Conservation (phyloP, 2,113 vertebrate genomes). For the Phaetusa simplex region DNA sequence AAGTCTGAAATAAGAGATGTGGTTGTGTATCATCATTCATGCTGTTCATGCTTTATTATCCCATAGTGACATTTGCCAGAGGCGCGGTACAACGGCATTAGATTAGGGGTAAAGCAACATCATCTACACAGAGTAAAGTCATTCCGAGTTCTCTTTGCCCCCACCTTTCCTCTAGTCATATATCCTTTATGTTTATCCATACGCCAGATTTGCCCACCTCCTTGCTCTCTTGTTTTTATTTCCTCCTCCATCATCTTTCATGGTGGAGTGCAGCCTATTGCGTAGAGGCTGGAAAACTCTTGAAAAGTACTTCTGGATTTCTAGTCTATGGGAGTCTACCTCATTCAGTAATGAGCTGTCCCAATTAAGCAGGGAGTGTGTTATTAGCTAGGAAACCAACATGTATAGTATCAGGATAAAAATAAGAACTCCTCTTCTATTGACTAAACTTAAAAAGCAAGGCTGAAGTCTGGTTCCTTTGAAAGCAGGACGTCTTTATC, state of each 20-base stretch:
- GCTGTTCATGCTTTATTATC: not conserved
- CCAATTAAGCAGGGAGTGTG: not conserved
- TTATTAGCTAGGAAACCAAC: not conserved
- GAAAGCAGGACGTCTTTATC: not conserved
- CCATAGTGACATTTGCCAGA: not conserved
- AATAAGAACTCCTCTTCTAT: not conserved
- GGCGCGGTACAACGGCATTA: fast-evolving
- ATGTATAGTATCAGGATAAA: not conserved
- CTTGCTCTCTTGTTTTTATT: not conserved
- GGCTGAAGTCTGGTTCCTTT: not conserved
- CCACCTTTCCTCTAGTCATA: not conserved
- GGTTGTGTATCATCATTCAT: not conserved
- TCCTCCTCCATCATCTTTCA: not conserved
- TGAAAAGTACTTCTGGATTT: not conserved
- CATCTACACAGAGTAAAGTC: not conserved
- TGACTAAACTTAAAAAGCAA: not conserved
- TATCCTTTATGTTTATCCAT: not conserved
- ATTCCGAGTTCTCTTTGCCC: not conserved
- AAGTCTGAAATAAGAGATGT: not conserved
- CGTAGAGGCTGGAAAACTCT: not conserved
- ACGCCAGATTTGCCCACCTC: fast-evolving
- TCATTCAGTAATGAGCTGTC: not conserved
- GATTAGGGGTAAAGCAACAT: not conserved
- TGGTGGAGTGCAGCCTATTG: not conserved
- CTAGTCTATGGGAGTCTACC: not conserved